These are phyloP conservation scores for Cryptus armator DNA, from an alignment of 2,888 invertebrate species.

Conservation along the genomic window DNA sequence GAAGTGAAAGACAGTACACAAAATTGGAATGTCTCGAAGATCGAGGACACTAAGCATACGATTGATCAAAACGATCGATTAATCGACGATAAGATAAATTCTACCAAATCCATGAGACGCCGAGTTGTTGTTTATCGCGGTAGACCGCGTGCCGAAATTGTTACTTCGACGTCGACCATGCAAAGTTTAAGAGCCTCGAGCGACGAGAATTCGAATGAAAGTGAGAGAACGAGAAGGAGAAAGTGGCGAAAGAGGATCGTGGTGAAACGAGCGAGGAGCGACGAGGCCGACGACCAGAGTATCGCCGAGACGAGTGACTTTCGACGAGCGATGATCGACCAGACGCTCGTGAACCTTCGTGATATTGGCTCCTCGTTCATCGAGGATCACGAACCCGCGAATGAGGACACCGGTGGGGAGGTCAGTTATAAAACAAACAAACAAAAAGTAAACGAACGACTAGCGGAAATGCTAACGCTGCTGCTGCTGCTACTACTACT, in stretches of 20 bases:
- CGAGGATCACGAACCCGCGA: conserved; percentile 16
- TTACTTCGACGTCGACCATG: conserved; percentile 69
- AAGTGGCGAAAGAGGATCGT: conserved; percentile 60
- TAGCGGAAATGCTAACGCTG: conserved; percentile 47
- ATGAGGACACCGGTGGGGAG: conserved; percentile 64
- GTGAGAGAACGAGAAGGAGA: conserved; percentile 29
- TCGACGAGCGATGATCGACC: conserved; percentile 41
- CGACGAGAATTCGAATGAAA: conserved; percentile 37
- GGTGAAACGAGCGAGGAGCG: conserved; percentile 47
- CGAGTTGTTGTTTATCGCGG: conserved; percentile 62
- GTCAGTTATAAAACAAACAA: conserved; percentile 69
- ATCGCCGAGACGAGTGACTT: conserved; percentile 65
- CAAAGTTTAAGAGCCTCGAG: conserved; percentile 69
- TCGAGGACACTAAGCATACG: not conserved
- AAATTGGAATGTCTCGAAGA: too few relatives aligned
- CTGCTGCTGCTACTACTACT: conserved; percentile 35
- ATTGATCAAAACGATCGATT: not conserved
- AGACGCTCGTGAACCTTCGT: conserved; percentile 20
- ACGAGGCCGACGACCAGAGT: conserved; percentile 63
- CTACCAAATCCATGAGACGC: conserved; percentile 44
- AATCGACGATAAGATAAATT: conserved; percentile 21
- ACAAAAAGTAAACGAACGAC: conserved; percentile 35
- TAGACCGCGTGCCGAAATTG: conserved; percentile 52
- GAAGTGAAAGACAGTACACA: too few relatives aligned
- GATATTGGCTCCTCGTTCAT: conserved; percentile 28